Evolutionary conservation across 2,797 vertebrate species (phyloP).

Genomic region (Sebastes cheni): DNA sequence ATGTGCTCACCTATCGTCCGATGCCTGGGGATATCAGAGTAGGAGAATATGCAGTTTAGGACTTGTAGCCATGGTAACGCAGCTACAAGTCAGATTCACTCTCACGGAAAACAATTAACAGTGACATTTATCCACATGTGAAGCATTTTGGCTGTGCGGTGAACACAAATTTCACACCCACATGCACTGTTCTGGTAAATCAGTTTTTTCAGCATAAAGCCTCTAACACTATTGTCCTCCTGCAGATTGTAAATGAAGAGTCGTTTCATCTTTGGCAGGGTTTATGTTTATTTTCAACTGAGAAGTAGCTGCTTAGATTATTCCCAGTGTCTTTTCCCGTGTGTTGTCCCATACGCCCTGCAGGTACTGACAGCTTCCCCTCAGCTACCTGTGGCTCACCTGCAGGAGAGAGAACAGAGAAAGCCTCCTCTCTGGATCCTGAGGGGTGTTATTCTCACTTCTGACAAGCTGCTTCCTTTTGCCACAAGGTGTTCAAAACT

Average conservation of each 20-base stretch:
- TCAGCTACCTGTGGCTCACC: conserved; percentile 67
- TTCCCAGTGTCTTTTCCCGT: conserved; percentile 22
- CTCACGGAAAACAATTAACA: conserved; percentile 62
- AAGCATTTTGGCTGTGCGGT: conserved; percentile 37
- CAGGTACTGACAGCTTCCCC: conserved; percentile 40
- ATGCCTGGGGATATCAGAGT: conserved; percentile 38
- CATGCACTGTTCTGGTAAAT: conserved; percentile 42
- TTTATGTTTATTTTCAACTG: conserved; percentile 52
- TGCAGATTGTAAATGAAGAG: conserved; percentile 8
- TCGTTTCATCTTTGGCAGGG: conserved; percentile 39
- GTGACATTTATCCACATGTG: conserved; percentile 71
- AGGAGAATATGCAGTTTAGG: conserved; percentile 44
- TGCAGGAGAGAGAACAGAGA: conserved; percentile 64
- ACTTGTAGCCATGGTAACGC: conserved; percentile 68
- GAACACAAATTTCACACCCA: conserved; percentile 49
- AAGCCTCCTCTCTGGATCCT: conserved; percentile 47
- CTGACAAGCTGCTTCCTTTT: conserved; percentile 66
- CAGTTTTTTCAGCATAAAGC: conserved; percentile 34
- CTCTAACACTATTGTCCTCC: conserved; percentile 5
- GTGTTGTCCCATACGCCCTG: conserved; percentile 36
- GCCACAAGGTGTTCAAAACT: conserved; percentile 64
- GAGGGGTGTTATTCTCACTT: conserved; percentile 53
- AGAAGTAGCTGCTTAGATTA: conserved; percentile 28
- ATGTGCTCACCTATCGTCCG: conserved; percentile 54
- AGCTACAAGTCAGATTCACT: conserved; percentile 37